Evolutionary conservation across 2,888 invertebrate genomes (phyloP), one percentile per base, ranked within the genome.

Genomic region (Rhogogaster chlorosoma): DNA sequence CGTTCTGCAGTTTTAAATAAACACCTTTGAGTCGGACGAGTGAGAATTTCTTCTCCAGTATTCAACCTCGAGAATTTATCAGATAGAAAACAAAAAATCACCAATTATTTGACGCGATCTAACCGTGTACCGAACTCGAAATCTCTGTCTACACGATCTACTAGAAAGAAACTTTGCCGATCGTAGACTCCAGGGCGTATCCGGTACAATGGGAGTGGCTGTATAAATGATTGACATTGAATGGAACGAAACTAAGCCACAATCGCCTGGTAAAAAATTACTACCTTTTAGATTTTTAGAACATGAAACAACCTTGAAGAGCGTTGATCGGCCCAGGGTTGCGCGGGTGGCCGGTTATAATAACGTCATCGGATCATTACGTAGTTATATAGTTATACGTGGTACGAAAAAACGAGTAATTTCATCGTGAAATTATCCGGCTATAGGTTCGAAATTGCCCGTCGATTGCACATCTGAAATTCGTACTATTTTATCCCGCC

Each of bases 181-280:
- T 77, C 26, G 5, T 9, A 42, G 53, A 53, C 53, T 77, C 18
- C 29, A 12, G 67, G 45, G 42, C 67, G 83, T 83, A 83, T 83
- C 83, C 83, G 83, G 83, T 83, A 57, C 67, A 70, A 67, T 32
- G 49, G 83, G 83, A 67, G 83, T 83, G 83, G 83, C 61, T 26
- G 49, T 83, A 15, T 61, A 15, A 9, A 18, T 83, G 84, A 53
- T 32, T 70, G 84, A 71, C 53, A 64, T 70, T 85, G 77, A 84
- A 84, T 49, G 42, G 42, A 84, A 75, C 75, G 61, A 84, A 84
- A 64, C 77, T 78, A 42, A 75, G 67, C 61, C 45, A 84, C 84
- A 84, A 77, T 84, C 84, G 67, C 77, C 70, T 6, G 64, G 38
- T 26, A 71, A 82, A 71, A 70, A 85, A 32, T 18, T 67, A 6